Conservation (phyloP, 2,113 vertebrate genomes). For the Oryzias javanicus region DNA sequence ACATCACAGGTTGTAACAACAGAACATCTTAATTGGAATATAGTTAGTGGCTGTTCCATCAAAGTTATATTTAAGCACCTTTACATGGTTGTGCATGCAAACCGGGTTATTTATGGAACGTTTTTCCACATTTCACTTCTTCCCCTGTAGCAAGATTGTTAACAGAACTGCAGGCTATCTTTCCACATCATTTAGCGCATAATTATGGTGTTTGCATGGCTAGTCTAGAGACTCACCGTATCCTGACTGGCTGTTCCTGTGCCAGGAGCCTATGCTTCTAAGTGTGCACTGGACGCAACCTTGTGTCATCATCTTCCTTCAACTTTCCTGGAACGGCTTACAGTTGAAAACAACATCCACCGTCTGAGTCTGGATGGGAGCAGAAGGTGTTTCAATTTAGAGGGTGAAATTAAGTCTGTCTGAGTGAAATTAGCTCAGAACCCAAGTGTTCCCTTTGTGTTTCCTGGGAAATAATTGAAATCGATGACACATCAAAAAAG, state of each 20-base stretch:
- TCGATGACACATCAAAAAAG: too few relatives aligned
- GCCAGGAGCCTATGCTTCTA: constrained; percentile 22
- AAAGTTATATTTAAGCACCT: constrained; percentile 51
- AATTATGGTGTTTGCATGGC: constrained; percentile 72
- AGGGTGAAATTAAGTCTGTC: not conserved
- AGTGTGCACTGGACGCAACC: constrained; percentile 22
- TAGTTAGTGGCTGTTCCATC: constrained; percentile 25
- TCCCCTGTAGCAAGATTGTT: constrained; percentile 66
- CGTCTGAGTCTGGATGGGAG: not conserved
- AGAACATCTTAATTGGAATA: constrained; percentile 2
- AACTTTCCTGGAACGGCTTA: constrained; percentile 7
- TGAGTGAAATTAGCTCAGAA: not conserved
- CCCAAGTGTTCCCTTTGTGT: too few relatives aligned
- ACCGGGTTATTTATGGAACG: constrained; percentile 71
- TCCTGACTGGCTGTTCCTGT: constrained; percentile 26
- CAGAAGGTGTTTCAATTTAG: not conserved
- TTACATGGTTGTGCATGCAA: constrained; percentile 69
- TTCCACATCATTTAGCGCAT: constrained; percentile 81
- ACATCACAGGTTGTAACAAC: too few relatives aligned
- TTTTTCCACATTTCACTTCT: constrained; percentile 80
- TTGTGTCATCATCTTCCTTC: constrained; percentile 9
- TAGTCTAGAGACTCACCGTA: constrained; percentile 32
- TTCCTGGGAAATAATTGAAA: too few relatives aligned
- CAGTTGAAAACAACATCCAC: constrained; percentile 7
- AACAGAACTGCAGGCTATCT: constrained; percentile 70